Evolutionary conservation across 1,140 invertebrate species (phyloP), one percentile per base, ranked within the genome.

Genomic region (Reticulitermes speratus): DNA sequence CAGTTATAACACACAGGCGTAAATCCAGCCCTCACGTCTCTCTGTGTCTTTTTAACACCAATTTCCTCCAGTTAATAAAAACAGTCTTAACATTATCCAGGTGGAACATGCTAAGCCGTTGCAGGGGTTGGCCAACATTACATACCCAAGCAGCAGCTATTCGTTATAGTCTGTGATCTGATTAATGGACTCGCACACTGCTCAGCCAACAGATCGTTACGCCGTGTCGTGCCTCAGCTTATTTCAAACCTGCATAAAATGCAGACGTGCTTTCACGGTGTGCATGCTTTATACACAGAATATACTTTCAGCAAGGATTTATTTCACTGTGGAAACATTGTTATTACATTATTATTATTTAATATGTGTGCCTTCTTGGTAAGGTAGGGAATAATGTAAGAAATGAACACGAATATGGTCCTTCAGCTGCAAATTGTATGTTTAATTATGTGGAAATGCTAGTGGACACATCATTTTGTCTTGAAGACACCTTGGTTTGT

Each of bases 61-160:
- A 75, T 75, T 75, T 30, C 14, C n/a, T 75, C 25, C 25, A 75
- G 65, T 75, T 75, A 75, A 75, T 75, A 75, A 75, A 75, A 75
- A 30, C 59, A 65, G n/a, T 16, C 65, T 75, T 30, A 75, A 30
- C 65, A 12, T n/a, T 75, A 75, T 75, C n/a, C 65, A 75, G 65
- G 65, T 75, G 11, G 65, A 75, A 30, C 7, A 75, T 30, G n/a
- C 65, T 30, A 30, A 25, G 11, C 16, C 14, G 25, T 2, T 8
- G n/a, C 65, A 30, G 65, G 65, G 65, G 65, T 75, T 75, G 65
- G 65, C 65, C n/a, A 75, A 75, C n/a, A 30, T 75, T 75, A 25
- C n/a, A 30, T 2, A 75, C 30, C 7, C 65, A 75, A 25, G 65
- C 14, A 75, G 65, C 65, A 75, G 11, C 7, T 14, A n/a, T 14